These are phyloP conservation scores for western clawed frog (Xenopus tropicalis) DNA, from an alignment of 2,113 vertebrate species.

Conservation along the genomic window UCB_Xtro_10.0 CM004448.2:13212501-13213000, in stretches of 20 bases:
- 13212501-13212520: too few species aligned
- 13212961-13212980: background rate
- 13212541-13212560: too few species aligned
- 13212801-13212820: conserved; percentile 17
- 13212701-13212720: conserved; percentile 36
- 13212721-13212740: conserved; percentile 15
- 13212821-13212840: background rate
- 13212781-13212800: background rate
- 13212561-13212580: too few species aligned
- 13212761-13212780: conserved; percentile 12
- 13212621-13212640: background rate
- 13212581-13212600: too few species aligned
- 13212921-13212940: conserved; percentile 25
- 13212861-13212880: conserved; percentile 26
- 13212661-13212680: conserved; percentile 33
- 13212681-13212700: conserved; percentile 7
- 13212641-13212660: conserved; percentile 31
- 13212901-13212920: conserved; percentile 19
- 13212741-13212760: background rate
- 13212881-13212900: conserved; percentile 31
- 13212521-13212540: too few species aligned
- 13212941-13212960: conserved; percentile 22
- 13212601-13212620: conserved; percentile 17
- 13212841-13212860: conserved; percentile 11
- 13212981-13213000: background rate